Conservation (phyloP, 2,113 vertebrate genomes). For the Saimiri boliviensis region DNA sequence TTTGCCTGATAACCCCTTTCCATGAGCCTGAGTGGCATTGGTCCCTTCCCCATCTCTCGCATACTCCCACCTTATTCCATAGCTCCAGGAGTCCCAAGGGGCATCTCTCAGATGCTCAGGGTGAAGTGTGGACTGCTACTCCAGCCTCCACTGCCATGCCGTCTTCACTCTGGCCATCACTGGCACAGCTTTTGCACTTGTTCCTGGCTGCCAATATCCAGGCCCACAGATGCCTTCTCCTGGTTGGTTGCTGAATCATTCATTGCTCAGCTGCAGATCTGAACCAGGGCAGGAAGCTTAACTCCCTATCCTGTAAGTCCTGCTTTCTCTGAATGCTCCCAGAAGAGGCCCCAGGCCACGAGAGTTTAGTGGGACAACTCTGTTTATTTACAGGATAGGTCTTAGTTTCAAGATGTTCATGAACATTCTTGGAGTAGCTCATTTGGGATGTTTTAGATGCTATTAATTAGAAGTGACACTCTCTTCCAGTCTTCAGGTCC, state of each 20-base stretch:
- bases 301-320: not conserved
- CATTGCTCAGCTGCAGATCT: not conserved
- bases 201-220: not conserved
- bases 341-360: not conserved
- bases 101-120: not conserved
- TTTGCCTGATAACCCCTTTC: not conserved
- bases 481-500: not conserved
- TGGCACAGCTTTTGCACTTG: not conserved
- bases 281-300: not conserved
- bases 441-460: not conserved
- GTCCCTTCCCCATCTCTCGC: not conserved
- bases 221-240: not conserved
- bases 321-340: not conserved
- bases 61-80: not conserved
- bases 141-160: not conserved
- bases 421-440: not conserved
- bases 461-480: not conserved
- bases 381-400: not conserved
- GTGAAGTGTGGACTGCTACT: not conserved
- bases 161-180: not conserved
- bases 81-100: not conserved
- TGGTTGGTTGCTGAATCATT: not conserved
- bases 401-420: not conserved
- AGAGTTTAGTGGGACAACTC: not conserved
- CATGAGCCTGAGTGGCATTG: not conserved